These are phyloP conservation scores for Stictonetta naevosa DNA, from an alignment of 2,113 vertebrate genomes.

Conservation along the genomic window DNA sequence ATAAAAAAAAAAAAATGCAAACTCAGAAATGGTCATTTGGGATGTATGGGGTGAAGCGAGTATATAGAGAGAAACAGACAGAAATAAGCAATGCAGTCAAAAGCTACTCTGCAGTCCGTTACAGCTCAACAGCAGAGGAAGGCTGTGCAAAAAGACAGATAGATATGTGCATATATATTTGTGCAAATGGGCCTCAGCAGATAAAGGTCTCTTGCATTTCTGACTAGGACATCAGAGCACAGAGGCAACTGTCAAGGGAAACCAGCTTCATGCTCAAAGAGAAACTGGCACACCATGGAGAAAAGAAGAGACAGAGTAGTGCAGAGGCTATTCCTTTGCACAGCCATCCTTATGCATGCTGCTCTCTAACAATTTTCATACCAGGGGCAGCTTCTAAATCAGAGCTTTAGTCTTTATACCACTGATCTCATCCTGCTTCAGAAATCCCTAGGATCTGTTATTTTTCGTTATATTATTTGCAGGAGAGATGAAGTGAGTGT, in stretches of 20 bases:
- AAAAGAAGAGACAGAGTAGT: not conserved
- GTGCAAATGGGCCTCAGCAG: not conserved
- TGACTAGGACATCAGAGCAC: not conserved
- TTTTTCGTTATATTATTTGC: not conserved
- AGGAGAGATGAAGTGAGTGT: not conserved
- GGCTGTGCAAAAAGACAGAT: not conserved
- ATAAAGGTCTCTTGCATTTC: not conserved
- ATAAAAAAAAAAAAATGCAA: not conserved
- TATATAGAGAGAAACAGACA: not conserved
- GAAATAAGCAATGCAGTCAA: not conserved
- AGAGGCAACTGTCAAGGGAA: not conserved
- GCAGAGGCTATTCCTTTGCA: not conserved
- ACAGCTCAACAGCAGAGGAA: not conserved
- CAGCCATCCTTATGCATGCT: not conserved
- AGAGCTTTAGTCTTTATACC: not conserved
- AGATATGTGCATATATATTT: not conserved
- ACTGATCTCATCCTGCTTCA: not conserved
- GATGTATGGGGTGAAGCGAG: not conserved
- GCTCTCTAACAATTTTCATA: not conserved
- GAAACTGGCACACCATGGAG: not conserved
- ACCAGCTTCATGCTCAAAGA: not conserved
- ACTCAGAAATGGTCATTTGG: not conserved
- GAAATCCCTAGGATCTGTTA: not conserved
- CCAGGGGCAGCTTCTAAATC: not conserved
- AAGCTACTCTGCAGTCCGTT: not conserved